Conservation (phyloP, 2,797 vertebrate species). For the Amblyraja radiata region DNA sequence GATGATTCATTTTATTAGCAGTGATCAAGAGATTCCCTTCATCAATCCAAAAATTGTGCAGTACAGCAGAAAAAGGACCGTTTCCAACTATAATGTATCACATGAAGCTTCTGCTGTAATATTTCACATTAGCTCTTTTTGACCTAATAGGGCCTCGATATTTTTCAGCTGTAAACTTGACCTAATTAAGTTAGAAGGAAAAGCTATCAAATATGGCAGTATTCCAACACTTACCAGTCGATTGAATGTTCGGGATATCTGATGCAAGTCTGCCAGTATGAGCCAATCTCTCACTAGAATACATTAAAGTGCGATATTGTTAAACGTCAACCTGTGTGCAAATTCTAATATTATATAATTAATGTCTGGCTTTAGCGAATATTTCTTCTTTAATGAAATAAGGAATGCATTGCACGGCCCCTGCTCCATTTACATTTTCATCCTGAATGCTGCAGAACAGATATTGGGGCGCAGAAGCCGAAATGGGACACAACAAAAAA, state of each 20-base stretch:
- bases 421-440: background rate
- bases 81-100: background rate
- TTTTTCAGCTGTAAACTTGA: background rate
- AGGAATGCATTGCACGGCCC: background rate
- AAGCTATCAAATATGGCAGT: background rate
- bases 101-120: background rate
- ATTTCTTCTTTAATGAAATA: background rate
- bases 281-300: conserved; percentile 25
- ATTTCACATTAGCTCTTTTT: background rate
- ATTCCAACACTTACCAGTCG: conserved; percentile 24
- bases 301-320: background rate
- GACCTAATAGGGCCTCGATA: background rate
- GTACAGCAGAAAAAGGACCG: background rate
- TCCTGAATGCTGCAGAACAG: background rate
- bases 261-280: conserved; percentile 36
- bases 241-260: conserved; percentile 30
- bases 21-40: background rate
- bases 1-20: background rate
- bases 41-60: background rate
- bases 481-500: background rate
- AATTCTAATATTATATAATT: background rate
- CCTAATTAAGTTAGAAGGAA: background rate
- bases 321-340: background rate
- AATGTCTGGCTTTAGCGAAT: background rate
- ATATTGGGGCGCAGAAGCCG: background rate